Evolutionary conservation across 1,140 invertebrate species (phyloP).

Genomic region (Pogonus chalceus): DNA sequence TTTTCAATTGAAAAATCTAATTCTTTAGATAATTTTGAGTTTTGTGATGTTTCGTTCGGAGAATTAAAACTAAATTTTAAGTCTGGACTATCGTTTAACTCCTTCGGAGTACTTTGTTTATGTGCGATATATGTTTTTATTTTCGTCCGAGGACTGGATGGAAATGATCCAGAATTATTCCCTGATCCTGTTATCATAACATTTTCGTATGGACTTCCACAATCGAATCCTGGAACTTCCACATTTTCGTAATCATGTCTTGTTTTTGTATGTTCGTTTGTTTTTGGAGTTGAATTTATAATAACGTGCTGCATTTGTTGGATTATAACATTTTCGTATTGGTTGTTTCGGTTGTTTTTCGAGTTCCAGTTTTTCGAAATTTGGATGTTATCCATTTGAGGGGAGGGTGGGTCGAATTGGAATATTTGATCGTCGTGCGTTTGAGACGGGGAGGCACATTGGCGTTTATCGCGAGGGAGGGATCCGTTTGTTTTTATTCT

Average conservation of each 20-base stretch:
- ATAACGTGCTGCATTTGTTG: background rate
- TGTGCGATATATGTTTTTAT: constrained; percentile 45
- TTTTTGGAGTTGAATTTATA: constrained; percentile 9
- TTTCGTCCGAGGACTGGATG: constrained; percentile 49
- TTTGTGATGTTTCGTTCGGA: constrained; percentile 22
- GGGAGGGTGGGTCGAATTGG: background rate
- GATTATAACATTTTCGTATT: constrained; percentile 11
- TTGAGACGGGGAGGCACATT: constrained; percentile 21
- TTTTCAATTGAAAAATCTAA: constrained; percentile 10
- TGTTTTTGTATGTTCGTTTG: constrained; percentile 6
- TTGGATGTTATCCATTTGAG: background rate
- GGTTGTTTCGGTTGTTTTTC: background rate
- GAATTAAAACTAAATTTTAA: constrained; percentile 25
- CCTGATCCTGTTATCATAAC: constrained; percentile 29
- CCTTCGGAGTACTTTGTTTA: constrained; percentile 24
- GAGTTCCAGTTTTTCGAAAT: background rate
- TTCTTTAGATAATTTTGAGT: background rate
- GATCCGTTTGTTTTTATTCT: constrained; percentile 86
- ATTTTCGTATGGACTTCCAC: constrained; percentile 45
- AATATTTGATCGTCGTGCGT: background rate
- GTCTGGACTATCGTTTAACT: constrained; percentile 19
- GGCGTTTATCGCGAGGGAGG: constrained; percentile 64
- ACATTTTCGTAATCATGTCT: constrained; percentile 40
- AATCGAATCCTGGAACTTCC: constrained; percentile 26
- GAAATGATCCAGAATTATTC: constrained; percentile 33